phyloP scores from a whole-genome alignment of 1,140 invertebrate species.

The Heliothis virescens region DNA sequence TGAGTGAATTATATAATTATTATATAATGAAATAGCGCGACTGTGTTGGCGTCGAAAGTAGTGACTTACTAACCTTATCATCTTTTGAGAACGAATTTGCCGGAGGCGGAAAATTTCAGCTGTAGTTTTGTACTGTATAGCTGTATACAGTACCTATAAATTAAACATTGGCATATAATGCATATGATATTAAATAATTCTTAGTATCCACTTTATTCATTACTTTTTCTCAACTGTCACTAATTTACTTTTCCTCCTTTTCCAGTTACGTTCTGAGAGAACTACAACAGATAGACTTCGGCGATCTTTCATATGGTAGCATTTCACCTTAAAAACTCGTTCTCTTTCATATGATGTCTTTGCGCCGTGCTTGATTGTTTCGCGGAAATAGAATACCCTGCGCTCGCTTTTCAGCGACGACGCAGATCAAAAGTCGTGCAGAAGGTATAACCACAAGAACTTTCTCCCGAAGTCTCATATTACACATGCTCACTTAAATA shows the following conservation, averaged over 20 bases:
- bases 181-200: neutral
- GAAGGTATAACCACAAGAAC: constrained; percentile 66
- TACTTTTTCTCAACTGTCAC: neutral
- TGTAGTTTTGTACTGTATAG: too few relatives aligned
- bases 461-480: neutral
- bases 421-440: constrained; percentile 81
- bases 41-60: too few relatives aligned
- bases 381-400: constrained; percentile 90
- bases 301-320: constrained; percentile 89
- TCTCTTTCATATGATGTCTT: constrained; percentile 89
- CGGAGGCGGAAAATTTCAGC: too few relatives aligned
- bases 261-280: constrained; percentile 90
- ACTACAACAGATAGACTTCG: constrained; percentile 89
- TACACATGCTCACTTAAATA: neutral
- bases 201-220: neutral
- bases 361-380: constrained; percentile 89
- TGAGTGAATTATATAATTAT: too few relatives aligned
- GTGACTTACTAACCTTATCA: too few relatives aligned
- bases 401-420: constrained; percentile 79
- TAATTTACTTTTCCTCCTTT: constrained; percentile 46
- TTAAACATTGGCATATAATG: too few relatives aligned
- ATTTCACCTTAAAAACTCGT: constrained; percentile 91
- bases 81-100: too few relatives aligned
- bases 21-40: too few relatives aligned
- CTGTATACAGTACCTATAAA: too few relatives aligned